phyloP scores from a whole-genome alignment of 2,797 vertebrate genomes.

The Phrynocephalus guinanensis region DNA sequence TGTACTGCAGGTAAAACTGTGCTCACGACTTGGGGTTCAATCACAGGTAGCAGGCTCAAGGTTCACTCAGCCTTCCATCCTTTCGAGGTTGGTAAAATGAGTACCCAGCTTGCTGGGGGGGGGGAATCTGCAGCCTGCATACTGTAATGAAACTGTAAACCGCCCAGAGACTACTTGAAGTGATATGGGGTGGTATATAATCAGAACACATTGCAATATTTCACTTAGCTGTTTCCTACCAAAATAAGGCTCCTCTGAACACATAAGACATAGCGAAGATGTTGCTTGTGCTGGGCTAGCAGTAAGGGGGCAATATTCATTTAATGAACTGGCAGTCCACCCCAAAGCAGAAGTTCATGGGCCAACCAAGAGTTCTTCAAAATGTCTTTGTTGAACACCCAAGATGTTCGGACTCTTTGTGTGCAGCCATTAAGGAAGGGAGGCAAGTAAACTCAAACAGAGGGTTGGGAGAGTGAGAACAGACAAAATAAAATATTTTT shows the following conservation, averaged over 20 bases:
- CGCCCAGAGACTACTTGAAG: no score
- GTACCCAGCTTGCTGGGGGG: no score
- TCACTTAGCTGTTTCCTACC: background rate
- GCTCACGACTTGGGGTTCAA: no score
- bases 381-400: slow-evolving; percentile 18
- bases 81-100: no score
- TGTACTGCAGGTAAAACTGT: no score
- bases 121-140: no score
- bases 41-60: no score
- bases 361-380: slow-evolving; percentile 38
- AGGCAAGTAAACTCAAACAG: slow-evolving; percentile 1
- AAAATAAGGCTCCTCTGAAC: background rate
- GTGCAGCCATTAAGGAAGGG: background rate
- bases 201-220: background rate
- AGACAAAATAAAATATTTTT: no score
- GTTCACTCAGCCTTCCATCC: no score
- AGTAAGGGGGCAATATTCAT: background rate
- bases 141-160: no score
- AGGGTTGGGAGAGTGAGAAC: no score
- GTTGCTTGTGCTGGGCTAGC: background rate
- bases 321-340: background rate
- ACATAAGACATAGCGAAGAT: slow-evolving; percentile 16
- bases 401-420: slow-evolving; percentile 25
- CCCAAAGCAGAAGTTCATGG: slow-evolving; percentile 16
- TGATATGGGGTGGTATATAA: no score